These are phyloP conservation scores for Ennomos fuscantarius DNA, from an alignment of 2,888 invertebrate genomes.

Conservation along the genomic window DNA sequence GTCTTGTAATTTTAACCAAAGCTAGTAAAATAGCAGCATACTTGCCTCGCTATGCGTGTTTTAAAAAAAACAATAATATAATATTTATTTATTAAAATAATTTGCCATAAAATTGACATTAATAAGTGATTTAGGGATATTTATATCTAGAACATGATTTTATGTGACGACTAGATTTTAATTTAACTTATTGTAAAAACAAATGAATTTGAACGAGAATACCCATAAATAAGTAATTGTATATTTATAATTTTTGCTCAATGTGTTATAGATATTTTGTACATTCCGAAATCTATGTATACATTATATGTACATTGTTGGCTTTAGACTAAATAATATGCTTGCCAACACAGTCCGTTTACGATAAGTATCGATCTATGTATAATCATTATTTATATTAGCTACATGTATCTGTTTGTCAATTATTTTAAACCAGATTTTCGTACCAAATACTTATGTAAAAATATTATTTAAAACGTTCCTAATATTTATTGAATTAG, in stretches of 20 bases:
- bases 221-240: neutral
- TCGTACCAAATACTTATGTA: neutral
- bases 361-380: neutral
- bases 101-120: conserved; percentile 32
- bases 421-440: too few relatives aligned
- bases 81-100: neutral
- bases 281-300: neutral
- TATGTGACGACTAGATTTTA: neutral
- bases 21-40: too few relatives aligned
- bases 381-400: too few relatives aligned
- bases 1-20: too few relatives aligned
- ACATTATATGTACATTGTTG: neutral
- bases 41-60: too few relatives aligned
- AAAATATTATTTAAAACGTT: neutral
- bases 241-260: conserved; percentile 28
- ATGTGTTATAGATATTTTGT: conserved; percentile 14
- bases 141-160: neutral
- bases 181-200: conserved; percentile 10
- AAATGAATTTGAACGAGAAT: neutral
- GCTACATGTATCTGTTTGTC: too few relatives aligned
- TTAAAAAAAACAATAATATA: neutral
- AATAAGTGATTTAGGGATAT: conserved; percentile 1
- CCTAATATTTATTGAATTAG: neutral
- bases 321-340: neutral
- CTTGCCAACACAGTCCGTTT: conserved; percentile 13